These are phyloP conservation scores for Amphipyra berbera DNA, from an alignment of 2,888 invertebrate genomes.

Conservation along the genomic window DNA sequence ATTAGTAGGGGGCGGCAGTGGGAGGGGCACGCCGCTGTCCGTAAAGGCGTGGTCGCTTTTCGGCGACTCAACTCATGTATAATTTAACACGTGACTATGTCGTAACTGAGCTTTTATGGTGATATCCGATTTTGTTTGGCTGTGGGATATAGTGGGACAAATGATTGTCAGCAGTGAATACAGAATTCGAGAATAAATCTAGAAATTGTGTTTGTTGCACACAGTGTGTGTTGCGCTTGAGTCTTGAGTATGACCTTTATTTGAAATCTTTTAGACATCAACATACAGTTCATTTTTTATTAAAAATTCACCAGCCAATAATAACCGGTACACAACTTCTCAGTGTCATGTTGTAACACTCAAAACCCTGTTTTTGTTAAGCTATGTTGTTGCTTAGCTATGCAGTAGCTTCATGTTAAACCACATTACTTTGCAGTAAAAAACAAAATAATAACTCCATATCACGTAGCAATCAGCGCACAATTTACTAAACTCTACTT, in stretches of 20 bases:
- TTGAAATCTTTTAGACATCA: no score
- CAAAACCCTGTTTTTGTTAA: constrained; percentile 23
- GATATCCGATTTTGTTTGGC: constrained; percentile 51
- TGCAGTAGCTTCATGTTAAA: constrained; percentile 45
- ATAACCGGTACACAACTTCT: constrained; percentile 1
- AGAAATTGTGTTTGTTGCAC: background rate
- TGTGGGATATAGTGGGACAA: constrained; percentile 39
- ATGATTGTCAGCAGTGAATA: constrained; percentile 8
- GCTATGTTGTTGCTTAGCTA: constrained; percentile 18
- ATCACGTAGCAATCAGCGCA: constrained; percentile 75
- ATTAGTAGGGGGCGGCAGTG: constrained; percentile 86
- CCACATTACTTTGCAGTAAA: constrained; percentile 53
- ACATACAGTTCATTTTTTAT: no score
- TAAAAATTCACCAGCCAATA: no score
- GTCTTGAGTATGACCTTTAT: no score
- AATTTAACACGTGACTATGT: constrained; percentile 70
- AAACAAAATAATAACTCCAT: constrained; percentile 60
- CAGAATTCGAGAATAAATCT: constrained; percentile 2
- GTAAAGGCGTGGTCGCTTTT: constrained; percentile 74
- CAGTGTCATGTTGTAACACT: constrained; percentile 12
- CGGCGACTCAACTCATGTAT: constrained; percentile 74
- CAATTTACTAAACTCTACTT: constrained; percentile 77
- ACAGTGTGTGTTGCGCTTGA: background rate
- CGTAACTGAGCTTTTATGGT: constrained; percentile 64
- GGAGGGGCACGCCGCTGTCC: constrained; percentile 75